phyloP scores from a whole-genome alignment of 2,888 invertebrate species.

The Stenotaenia linearis region DNA sequence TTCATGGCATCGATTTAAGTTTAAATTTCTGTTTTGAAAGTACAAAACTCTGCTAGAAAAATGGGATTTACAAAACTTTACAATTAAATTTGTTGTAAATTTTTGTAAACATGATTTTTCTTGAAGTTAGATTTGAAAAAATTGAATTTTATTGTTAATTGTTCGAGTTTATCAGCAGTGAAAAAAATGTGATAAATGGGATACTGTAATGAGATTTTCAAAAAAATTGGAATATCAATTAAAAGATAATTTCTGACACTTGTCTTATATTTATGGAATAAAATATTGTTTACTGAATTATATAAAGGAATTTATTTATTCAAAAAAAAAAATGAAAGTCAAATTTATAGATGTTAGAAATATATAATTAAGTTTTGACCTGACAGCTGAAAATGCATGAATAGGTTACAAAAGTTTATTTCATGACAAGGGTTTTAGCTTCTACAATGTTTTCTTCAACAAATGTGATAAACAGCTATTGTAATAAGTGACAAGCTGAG shows the following conservation, averaged over 20 bases:
- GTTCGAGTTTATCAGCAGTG: not conserved
- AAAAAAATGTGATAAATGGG: not conserved
- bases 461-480: slow-evolving; percentile 20
- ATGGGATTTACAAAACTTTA: too few relatives aligned
- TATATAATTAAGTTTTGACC: slow-evolving; percentile 7
- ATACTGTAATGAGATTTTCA: not conserved
- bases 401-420: not conserved
- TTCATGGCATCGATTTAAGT: too few relatives aligned
- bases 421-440: slow-evolving; percentile 5
- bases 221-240: not conserved
- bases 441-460: slow-evolving; percentile 19
- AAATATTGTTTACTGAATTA: not conserved
- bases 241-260: not conserved
- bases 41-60: too few relatives aligned
- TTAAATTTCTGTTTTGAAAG: too few relatives aligned
- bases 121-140: not conserved
- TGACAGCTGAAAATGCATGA: slow-evolving; percentile 8
- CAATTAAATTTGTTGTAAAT: too few relatives aligned
- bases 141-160: not conserved
- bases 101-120: too few relatives aligned
- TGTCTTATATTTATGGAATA: not conserved
- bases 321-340: not conserved
- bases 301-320: not conserved
- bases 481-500: slow-evolving; percentile 21
- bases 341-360: not conserved